phyloP scores from a whole-genome alignment of 2,113 vertebrate genomes.

The Macquaria australasica region DNA sequence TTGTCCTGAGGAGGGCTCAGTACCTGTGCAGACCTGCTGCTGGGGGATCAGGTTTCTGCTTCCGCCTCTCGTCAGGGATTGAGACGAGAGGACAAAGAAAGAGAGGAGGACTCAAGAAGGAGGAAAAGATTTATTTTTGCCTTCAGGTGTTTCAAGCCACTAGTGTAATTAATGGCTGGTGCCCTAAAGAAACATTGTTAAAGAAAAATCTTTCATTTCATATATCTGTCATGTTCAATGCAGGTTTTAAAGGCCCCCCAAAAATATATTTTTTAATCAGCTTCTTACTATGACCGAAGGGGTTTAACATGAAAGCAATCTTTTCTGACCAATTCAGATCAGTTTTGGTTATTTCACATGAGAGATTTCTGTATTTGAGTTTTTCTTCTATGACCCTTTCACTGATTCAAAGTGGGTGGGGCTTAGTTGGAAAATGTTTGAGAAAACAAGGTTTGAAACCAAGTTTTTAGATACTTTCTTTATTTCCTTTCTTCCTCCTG shows the following conservation, averaged over 20 bases:
- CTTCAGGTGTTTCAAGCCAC: conserved; percentile 35
- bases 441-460: not conserved
- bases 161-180: conserved; percentile 35
- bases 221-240: not conserved
- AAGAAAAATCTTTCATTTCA: conserved; percentile 21
- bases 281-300: not conserved
- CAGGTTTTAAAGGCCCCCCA: not conserved
- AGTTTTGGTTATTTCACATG: not conserved
- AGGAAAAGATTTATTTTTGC: conserved; percentile 52
- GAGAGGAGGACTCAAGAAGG: conserved; percentile 25
- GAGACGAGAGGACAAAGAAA: conserved; percentile 53
- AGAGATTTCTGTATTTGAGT: not conserved
- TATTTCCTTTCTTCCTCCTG: no score
- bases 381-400: not conserved
- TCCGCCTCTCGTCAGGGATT: conserved; percentile 49
- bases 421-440: not conserved
- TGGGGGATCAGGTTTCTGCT: conserved; percentile 61
- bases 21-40: conserved; percentile 75
- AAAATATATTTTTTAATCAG: not conserved
- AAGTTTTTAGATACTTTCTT: not conserved
- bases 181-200: conserved; percentile 28
- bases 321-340: not conserved
- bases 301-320: not conserved
- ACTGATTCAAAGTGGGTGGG: not conserved
- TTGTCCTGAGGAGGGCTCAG: conserved; percentile 48